phyloP scores from a whole-genome alignment of 2,113 vertebrate genomes.

The Reinhardtius hippoglossoides region DNA sequence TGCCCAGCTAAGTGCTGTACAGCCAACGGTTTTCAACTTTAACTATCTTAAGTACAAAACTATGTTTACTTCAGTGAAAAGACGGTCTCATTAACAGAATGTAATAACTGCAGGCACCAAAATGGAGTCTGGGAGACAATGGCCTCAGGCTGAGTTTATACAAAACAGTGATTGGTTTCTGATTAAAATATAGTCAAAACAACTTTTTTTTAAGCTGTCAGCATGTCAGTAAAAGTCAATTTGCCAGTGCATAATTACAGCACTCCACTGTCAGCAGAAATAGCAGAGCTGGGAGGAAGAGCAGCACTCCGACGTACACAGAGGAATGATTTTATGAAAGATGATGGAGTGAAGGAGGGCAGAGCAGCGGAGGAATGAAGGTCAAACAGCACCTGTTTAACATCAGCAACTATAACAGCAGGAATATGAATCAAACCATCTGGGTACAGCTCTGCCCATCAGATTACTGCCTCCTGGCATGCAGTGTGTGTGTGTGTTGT shows the following conservation, averaged over 20 bases:
- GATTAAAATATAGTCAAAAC: slow-evolving; percentile 52
- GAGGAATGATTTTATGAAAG: slow-evolving; percentile 16
- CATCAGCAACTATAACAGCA: slow-evolving; percentile 65
- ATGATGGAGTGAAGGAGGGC: slow-evolving; percentile 16
- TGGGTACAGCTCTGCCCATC: slow-evolving; percentile 65
- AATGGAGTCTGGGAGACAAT: slow-evolving; percentile 43
- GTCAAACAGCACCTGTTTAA: slow-evolving; percentile 74
- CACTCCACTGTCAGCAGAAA: slow-evolving; percentile 29
- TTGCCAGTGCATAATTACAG: slow-evolving; percentile 35
- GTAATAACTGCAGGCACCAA: slow-evolving; percentile 53
- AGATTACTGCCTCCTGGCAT: slow-evolving; percentile 64
- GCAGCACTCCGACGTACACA: not conserved
- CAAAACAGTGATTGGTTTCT: slow-evolving; percentile 51
- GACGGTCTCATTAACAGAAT: slow-evolving; percentile 47
- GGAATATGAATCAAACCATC: slow-evolving; percentile 70
- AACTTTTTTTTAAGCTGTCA: slow-evolving; percentile 16
- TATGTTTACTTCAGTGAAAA: slow-evolving; percentile 31
- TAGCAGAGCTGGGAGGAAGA: slow-evolving; percentile 12
- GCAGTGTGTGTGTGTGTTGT: slow-evolving; percentile 21
- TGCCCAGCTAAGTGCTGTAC: slow-evolving; percentile 26
- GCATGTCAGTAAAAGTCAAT: slow-evolving; percentile 32
- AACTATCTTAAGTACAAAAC: slow-evolving; percentile 26
- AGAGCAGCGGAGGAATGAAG: slow-evolving; percentile 60
- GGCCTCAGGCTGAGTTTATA: slow-evolving; percentile 50
- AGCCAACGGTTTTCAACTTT: slow-evolving; percentile 36